phyloP scores from a whole-genome alignment of 2,888 invertebrate genomes.

The Eristalis tenax region DNA sequence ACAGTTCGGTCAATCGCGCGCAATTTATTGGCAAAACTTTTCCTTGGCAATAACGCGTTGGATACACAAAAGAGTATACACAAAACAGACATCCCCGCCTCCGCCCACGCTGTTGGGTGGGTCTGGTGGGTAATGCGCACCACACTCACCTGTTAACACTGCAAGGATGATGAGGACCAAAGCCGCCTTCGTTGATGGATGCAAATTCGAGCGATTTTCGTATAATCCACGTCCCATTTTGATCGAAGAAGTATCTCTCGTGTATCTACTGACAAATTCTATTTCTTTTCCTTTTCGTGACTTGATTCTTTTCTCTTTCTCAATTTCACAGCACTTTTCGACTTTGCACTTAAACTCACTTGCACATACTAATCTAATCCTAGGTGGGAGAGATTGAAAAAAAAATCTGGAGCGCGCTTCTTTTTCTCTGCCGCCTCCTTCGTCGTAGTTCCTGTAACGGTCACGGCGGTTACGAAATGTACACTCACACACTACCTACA shows the following conservation, averaged over 20 bases:
- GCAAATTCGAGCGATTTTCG: conserved; percentile 63
- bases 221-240: conserved; percentile 70
- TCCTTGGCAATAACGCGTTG: conserved; percentile 53
- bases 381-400: background rate
- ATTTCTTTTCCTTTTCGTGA: conserved; percentile 9
- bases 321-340: background rate
- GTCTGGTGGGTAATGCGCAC: background rate
- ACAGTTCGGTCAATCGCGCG: background rate
- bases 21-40: conserved; percentile 28
- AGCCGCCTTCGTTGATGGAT: conserved; percentile 45
- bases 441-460: conserved; percentile 42
- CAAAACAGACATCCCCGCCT: background rate
- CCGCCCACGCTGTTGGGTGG: background rate
- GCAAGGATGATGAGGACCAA: conserved; percentile 58
- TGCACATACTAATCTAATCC: background rate
- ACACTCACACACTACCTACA: background rate
- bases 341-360: conserved; percentile 3
- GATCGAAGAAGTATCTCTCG: conserved; percentile 35
- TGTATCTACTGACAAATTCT: conserved; percentile 24
- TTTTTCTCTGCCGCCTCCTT: background rate
- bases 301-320: conserved; percentile 2
- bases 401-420: background rate
- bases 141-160: conserved; percentile 70
- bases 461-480: conserved; percentile 4
- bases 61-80: conserved; percentile 25